Percentiles rank a stretch among this genome's conserved stretches.
phyloP scores from a whole-genome alignment of 2,888 invertebrate species.

The Dascillus cervinus region DNA sequence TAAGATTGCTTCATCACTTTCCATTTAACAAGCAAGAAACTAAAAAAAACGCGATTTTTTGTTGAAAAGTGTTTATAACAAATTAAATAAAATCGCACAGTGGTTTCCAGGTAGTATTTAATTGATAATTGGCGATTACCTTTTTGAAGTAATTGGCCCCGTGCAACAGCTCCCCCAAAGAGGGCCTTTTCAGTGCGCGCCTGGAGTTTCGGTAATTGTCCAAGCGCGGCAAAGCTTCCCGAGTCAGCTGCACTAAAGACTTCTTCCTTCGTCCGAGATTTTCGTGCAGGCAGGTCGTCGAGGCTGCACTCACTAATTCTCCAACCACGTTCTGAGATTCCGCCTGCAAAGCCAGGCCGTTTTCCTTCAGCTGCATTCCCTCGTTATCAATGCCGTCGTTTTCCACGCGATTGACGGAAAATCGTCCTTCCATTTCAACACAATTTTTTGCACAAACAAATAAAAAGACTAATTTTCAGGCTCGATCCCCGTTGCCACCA shows the following conservation, averaged over 20 bases:
- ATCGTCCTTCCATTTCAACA: conserved; percentile 25
- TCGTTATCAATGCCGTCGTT: conserved; percentile 30
- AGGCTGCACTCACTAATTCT: conserved; percentile 23
- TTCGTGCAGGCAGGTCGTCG: conserved; percentile 26
- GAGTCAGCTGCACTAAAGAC: conserved; percentile 59
- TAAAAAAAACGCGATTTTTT: too few species aligned
- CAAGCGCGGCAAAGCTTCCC: conserved; percentile 72
- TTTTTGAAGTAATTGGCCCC: too few species aligned
- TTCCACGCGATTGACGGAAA: conserved; percentile 19
- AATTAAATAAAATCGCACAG: too few species aligned
- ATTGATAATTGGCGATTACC: too few species aligned
- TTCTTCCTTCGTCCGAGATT: conserved; percentile 40
- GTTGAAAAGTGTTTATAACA: too few species aligned
- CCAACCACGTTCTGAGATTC: conserved; percentile 19
- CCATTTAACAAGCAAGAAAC: too few species aligned
- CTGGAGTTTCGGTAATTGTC: conserved; percentile 77
- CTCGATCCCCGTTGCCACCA: too few species aligned
- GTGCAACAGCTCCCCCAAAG: conserved; percentile 75
- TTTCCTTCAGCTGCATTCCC: conserved; percentile 34
- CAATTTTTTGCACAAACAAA: conserved; percentile 3
- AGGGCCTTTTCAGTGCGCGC: conserved; percentile 70
- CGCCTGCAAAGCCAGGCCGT: conserved; percentile 15
- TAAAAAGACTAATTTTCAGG: too few species aligned
- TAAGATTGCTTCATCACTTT: too few species aligned
- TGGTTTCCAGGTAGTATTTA: too few species aligned